phyloP scores from a whole-genome alignment of 2,113 vertebrate genomes.

The Albula goreensis region DNA sequence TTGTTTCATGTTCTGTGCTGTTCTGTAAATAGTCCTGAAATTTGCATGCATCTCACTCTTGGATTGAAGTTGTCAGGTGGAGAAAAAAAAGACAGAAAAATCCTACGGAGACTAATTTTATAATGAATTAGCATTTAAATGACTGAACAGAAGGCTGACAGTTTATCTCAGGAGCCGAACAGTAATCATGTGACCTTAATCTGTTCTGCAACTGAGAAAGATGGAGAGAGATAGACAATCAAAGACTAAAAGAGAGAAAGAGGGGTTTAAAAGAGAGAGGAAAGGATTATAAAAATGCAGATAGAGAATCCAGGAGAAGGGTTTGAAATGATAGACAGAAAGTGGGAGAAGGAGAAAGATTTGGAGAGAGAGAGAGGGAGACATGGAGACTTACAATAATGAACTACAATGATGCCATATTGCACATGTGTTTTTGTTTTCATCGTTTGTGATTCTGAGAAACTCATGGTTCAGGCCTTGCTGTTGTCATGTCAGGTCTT shows the following conservation, averaged over 20 bases:
- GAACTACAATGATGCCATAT: not conserved
- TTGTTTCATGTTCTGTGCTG: not conserved
- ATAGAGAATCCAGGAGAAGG: not conserved
- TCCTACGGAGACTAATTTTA: not conserved
- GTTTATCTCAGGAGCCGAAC: not conserved
- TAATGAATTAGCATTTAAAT: constrained; percentile 5
- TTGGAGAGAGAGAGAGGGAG: too few relatives aligned
- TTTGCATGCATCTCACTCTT: not conserved
- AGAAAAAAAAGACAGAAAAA: not conserved
- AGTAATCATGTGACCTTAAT: not conserved
- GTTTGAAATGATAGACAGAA: not conserved
- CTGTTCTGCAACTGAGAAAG: not conserved
- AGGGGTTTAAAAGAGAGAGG: not conserved
- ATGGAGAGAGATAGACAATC: not conserved
- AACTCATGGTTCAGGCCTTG: not conserved
- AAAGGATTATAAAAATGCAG: not conserved
- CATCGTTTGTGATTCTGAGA: not conserved
- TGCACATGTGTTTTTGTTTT: not conserved
- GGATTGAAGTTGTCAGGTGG: not conserved
- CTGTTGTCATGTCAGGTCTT: not conserved
- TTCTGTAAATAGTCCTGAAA: not conserved
- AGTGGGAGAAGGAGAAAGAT: not conserved
- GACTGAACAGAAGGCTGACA: not conserved
- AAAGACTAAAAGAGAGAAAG: not conserved
- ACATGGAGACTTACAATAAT: not conserved